Conservation (phyloP, 2,797 vertebrate species). For the Etheostoma perlongum region DNA sequence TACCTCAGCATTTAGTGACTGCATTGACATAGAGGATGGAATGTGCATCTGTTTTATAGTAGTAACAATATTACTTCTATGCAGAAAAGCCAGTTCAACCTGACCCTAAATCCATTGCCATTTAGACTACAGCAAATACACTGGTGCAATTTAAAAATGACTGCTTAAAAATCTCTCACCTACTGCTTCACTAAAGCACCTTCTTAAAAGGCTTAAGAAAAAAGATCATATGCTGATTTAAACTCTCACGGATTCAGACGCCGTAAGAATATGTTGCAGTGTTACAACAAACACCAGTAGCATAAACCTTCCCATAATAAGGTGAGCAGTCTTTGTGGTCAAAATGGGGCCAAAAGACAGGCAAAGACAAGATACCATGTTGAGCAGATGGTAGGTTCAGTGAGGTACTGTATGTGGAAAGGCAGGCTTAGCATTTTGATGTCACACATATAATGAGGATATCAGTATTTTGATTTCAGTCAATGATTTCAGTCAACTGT, state of each 20-base stretch:
- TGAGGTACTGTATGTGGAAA: background rate
- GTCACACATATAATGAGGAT: background rate
- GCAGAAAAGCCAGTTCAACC: no score
- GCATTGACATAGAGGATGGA: background rate
- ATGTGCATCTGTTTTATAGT: background rate
- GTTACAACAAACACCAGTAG: background rate
- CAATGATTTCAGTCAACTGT: background rate
- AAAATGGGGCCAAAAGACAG: background rate
- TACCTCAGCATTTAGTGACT: background rate
- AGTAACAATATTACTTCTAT: no score
- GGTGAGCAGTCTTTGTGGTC: background rate
- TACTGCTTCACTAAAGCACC: background rate
- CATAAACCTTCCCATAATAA: background rate
- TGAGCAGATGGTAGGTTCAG: background rate
- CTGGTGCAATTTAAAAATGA: background rate
- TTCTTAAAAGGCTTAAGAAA: background rate
- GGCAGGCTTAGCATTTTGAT: background rate
- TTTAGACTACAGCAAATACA: background rate
- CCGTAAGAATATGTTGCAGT: background rate
- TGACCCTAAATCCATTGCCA: no score
- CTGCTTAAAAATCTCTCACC: background rate
- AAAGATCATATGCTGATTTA: background rate
- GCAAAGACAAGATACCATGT: background rate
- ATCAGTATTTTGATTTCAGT: slow-evolving; percentile 1
- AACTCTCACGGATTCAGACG: slow-evolving; percentile 19